Evolutionary conservation across 2,797 vertebrate genomes (phyloP).

Genomic region (Smutsia temminckii): DNA sequence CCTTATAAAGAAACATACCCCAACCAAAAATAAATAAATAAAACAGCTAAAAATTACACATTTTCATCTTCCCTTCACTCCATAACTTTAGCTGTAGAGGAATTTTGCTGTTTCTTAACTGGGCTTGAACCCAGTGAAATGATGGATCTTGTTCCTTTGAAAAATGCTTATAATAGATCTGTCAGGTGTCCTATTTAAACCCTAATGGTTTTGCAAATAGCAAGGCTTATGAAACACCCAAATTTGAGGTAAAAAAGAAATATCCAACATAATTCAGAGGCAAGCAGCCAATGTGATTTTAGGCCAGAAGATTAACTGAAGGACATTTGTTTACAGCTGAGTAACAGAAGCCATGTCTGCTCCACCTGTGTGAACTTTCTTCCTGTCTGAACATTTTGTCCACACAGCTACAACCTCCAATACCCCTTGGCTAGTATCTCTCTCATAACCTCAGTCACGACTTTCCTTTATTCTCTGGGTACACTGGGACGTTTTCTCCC

Average conservation of each 20-base stretch:
- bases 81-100: background rate
- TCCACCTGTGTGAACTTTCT: background rate
- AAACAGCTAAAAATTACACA: background rate
- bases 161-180: slow-evolving; percentile 35
- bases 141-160: slow-evolving; percentile 21
- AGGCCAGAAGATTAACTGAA: slow-evolving; percentile 5
- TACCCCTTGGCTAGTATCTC: background rate
- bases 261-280: slow-evolving; percentile 34
- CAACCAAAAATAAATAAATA: background rate
- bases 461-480: background rate
- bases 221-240: slow-evolving; percentile 44
- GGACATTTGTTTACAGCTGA: background rate
- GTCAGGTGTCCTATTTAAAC: slow-evolving; percentile 54
- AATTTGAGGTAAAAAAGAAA: slow-evolving; percentile 31
- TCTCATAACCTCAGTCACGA: background rate
- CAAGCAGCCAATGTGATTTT: background rate
- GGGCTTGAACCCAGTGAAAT: slow-evolving; percentile 5
- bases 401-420: background rate
- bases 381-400: slow-evolving; percentile 7
- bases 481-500: background rate
- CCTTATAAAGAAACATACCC: background rate
- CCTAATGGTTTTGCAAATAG: slow-evolving; percentile 53
- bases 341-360: background rate
- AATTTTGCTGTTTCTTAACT: background rate
- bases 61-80: background rate